Base-by-base conservation (phyloP, 2,888 invertebrate genomes). In the Thereva unica region DNA sequence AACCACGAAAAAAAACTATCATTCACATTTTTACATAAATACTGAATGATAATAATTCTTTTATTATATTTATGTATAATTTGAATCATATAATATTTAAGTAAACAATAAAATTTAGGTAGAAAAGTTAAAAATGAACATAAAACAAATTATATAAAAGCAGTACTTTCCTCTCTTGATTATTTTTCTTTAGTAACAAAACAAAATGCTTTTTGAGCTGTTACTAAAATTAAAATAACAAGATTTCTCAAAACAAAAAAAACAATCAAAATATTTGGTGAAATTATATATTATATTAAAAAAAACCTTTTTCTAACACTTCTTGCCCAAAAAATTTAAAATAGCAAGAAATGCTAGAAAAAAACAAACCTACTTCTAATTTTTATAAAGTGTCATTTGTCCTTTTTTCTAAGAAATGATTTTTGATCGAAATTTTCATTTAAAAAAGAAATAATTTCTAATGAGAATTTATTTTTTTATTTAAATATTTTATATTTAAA, bases 401-500 rank as follows among this genome's bases (percentile, higher is more conserved):
- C 76, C 75, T 76, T 75, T 76, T 76, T 76, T 74, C 76, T 71
- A 71, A 72, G 68, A 35, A 59, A 45, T 23, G 23, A 23, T 23
- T 23, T 23, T 23, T 23, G 23, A 23, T 23, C 23, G 23, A 23
- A 23, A 23, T 23, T 23, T 23, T 23, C 23, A 23, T 23, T 23
- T 23, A 23, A 23, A 23, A 23, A 23, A 23, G 23, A 23, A 23
- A 23, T 23, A 23, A 23, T 23, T 23, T 23, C 23, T 23, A 23
- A 23, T 23, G 23, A 23, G 23, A 23, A 23, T 23, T 23, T 23
- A 23, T 23, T 44, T 44, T 44, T 44, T 44, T 44, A 44, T 23
- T 23, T 23, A 23, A 23, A 23, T 23, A 23, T 23, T 23, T 23
- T 23, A 23, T 23, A 23, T 23, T 23, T 23, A 23, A 23, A 23